These are phyloP conservation scores for Chrysochloris asiatica DNA, from an alignment of 2,113 vertebrate species.

Conservation along the genomic window DNA sequence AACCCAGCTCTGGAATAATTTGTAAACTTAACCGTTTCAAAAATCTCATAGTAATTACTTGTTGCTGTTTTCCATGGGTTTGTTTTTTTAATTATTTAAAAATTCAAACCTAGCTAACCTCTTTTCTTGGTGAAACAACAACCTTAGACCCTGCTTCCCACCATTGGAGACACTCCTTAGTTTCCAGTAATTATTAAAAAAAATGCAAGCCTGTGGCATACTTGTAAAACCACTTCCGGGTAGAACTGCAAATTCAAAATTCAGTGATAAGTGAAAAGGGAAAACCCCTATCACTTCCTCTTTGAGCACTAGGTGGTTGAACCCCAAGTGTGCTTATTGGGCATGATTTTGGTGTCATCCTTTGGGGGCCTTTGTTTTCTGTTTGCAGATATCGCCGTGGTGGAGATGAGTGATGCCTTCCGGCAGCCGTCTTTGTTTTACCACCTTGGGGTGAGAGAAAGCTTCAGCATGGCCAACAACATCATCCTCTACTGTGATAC, in stretches of 20 bases:
- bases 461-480: conserved; percentile 99
- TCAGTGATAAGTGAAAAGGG: conserved; percentile 59
- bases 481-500: conserved; percentile 98
- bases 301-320: conserved; percentile 26
- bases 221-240: conserved; percentile 62
- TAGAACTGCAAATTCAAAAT: conserved; percentile 58
- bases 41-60: conserved; percentile 4
- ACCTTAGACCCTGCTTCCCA: background rate
- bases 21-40: background rate
- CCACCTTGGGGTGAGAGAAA: conserved; percentile 97
- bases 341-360: background rate
- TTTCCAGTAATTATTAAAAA: conserved; percentile 33
- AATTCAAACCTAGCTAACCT: background rate
- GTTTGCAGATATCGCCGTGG: conserved; percentile 94
- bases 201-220: conserved; percentile 17
- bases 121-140: background rate
- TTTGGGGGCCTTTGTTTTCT: conserved; percentile 60
- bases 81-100: background rate
- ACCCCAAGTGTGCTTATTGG: conserved; percentile 9
- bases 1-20: background rate
- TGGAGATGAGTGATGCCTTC: conserved; percentile 98
- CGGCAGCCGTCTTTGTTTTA: conserved; percentile 98
- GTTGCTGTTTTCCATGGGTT: background rate
- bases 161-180: background rate
- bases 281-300: conserved; percentile 72